These are phyloP conservation scores for Odontamblyopus lacepedii DNA, from an alignment of 2,797 vertebrate genomes.

Conservation along the genomic window DNA sequence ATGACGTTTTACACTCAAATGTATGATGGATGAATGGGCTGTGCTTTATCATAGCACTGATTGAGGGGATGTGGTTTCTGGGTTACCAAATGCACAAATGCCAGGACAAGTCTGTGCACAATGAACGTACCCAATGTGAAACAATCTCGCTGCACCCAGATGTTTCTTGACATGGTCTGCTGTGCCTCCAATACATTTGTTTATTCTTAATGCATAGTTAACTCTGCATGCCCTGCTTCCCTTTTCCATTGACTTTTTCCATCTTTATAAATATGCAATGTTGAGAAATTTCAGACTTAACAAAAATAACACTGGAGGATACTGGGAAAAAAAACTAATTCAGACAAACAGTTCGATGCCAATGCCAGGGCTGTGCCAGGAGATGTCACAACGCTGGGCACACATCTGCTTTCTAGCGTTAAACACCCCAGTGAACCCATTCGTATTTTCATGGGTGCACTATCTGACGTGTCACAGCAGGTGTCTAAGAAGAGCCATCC, in stretches of 20 bases:
- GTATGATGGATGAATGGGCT: slow-evolving; percentile 41
- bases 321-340: background rate
- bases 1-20: slow-evolving; percentile 50
- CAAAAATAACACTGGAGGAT: background rate
- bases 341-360: background rate
- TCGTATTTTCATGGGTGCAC: slow-evolving; percentile 18
- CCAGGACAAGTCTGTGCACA: slow-evolving; percentile 29
- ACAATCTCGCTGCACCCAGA: slow-evolving; percentile 53
- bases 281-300: slow-evolving; percentile 9
- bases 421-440: slow-evolving; percentile 9
- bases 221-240: slow-evolving; percentile 46
- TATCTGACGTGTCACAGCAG: slow-evolving; percentile 18
- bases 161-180: slow-evolving; percentile 60
- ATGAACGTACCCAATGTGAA: slow-evolving; percentile 20
- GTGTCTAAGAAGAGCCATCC: slow-evolving; percentile 17
- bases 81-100: slow-evolving; percentile 22
- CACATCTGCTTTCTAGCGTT: slow-evolving; percentile 20
- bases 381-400: slow-evolving; percentile 15
- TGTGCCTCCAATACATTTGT: slow-evolving; percentile 51
- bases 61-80: slow-evolving; percentile 39
- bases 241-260: slow-evolving; percentile 48
- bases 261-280: slow-evolving; percentile 1
- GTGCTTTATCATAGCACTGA: slow-evolving; percentile 50
- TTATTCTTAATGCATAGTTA: slow-evolving; percentile 59
- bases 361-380: slow-evolving; percentile 8